Evolutionary conservation across 2,888 invertebrate genomes (phyloP).

Genomic region (Ormyrus rosae): DNA sequence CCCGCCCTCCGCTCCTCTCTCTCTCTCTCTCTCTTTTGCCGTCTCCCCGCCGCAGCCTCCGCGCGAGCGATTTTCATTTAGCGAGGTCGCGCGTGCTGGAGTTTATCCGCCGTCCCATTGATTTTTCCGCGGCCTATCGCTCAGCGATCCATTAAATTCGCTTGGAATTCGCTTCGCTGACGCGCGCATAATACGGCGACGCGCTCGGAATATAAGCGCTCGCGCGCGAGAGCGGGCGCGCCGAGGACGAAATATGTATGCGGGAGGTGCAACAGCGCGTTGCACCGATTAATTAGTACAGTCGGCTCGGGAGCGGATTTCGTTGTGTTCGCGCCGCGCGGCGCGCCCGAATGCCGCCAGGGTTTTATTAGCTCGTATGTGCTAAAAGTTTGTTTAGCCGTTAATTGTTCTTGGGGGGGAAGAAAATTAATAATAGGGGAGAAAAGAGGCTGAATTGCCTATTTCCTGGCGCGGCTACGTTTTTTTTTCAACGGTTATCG

Average conservation of each 20-base stretch:
- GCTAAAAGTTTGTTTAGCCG: too few species aligned
- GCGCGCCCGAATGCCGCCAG: too few species aligned
- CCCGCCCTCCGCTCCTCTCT: too few species aligned
- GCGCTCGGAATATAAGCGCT: slow-evolving; percentile 27
- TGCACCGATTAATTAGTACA: slow-evolving; percentile 2
- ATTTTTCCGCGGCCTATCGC: slow-evolving; percentile 59
- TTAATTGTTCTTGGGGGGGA: too few species aligned
- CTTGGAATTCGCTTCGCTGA: slow-evolving; percentile 61
- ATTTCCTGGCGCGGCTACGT: too few species aligned
- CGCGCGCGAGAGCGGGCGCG: background rate
- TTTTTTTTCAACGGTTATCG: too few species aligned
- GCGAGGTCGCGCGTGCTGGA: background rate
- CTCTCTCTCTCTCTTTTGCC: too few species aligned
- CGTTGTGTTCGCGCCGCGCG: too few species aligned
- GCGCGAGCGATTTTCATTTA: too few species aligned
- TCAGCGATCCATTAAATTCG: slow-evolving; percentile 60
- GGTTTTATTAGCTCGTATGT: too few species aligned
- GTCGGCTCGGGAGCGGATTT: background rate
- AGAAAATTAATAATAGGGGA: background rate
- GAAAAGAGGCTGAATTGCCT: background rate
- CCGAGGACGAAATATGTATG: too few species aligned
- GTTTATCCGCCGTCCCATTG: slow-evolving; percentile 50
- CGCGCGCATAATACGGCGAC: slow-evolving; percentile 53
- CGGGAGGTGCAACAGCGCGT: background rate
- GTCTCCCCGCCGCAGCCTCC: too few species aligned